These are phyloP conservation scores for Mormyrops boulengeri DNA, from an alignment of 2,797 vertebrate species.

Conservation along the genomic window DNA sequence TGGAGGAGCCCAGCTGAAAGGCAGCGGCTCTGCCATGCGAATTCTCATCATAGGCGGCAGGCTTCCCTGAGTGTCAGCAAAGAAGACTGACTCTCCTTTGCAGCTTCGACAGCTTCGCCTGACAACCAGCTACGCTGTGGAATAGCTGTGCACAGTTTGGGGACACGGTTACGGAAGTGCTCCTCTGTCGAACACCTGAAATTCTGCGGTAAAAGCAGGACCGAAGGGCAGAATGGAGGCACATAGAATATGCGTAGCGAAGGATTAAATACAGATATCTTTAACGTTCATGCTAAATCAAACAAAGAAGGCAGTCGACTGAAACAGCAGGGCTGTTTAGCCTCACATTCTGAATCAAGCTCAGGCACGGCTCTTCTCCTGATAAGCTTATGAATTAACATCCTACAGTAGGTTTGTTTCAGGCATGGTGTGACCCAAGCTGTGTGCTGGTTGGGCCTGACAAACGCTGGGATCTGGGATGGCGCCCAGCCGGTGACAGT, in stretches of 20 bases:
- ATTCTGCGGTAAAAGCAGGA: neutral
- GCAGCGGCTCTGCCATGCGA: neutral
- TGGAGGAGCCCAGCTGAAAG: neutral
- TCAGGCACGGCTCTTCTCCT: neutral
- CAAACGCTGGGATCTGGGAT: slow-evolving; percentile 2
- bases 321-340: neutral
- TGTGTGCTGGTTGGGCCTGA: slow-evolving; percentile 7
- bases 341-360: neutral
- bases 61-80: neutral
- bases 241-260: neutral
- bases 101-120: neutral
- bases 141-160: neutral
- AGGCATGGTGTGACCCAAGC: slow-evolving; percentile 5
- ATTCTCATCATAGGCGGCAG: neutral
- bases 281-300: neutral
- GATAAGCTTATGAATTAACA: slow-evolving; percentile 4
- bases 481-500: neutral
- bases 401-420: neutral
- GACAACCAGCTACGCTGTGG: neutral
- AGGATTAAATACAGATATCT: neutral
- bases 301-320: neutral
- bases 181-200: neutral
- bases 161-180: neutral
- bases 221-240: neutral
- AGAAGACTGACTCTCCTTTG: neutral